These are phyloP conservation scores for Allygus modestus DNA, from an alignment of 2,888 invertebrate genomes.

Conservation along the genomic window DNA sequence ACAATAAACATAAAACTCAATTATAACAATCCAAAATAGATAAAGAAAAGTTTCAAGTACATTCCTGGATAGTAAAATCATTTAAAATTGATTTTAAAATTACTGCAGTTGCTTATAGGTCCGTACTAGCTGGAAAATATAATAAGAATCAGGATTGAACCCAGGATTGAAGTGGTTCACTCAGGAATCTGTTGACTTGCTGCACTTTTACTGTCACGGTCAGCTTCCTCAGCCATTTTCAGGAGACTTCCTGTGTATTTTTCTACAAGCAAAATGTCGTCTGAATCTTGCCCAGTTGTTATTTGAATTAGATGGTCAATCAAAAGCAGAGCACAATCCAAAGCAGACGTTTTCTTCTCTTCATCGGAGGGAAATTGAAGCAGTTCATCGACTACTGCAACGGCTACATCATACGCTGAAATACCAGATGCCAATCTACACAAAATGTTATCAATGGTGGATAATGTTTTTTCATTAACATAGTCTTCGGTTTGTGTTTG, in stretches of 20 bases:
- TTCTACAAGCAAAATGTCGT: slow-evolving; percentile 3
- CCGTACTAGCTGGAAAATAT: too few species aligned
- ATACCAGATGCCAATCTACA: slow-evolving; percentile 21
- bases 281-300: slow-evolving; percentile 6
- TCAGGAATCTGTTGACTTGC: background rate
- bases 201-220: background rate
- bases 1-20: too few species aligned
- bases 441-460: slow-evolving; percentile 32
- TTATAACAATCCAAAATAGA: too few species aligned
- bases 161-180: too few species aligned
- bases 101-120: too few species aligned
- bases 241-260: background rate
- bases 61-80: too few species aligned
- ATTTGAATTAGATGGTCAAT: slow-evolving; percentile 26
- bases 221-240: background rate
- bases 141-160: too few species aligned
- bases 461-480: background rate
- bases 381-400: slow-evolving; percentile 30
- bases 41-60: too few species aligned
- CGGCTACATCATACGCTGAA: slow-evolving; percentile 43
- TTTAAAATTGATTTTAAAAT: too few species aligned
- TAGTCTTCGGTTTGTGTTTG: background rate
- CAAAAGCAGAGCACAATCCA: slow-evolving; percentile 45
- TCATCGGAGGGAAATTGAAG: background rate
- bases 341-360: slow-evolving; percentile 25